Evolutionary conservation across 2,113 vertebrate genomes (phyloP).

Genomic region (Gavia stellata): DNA sequence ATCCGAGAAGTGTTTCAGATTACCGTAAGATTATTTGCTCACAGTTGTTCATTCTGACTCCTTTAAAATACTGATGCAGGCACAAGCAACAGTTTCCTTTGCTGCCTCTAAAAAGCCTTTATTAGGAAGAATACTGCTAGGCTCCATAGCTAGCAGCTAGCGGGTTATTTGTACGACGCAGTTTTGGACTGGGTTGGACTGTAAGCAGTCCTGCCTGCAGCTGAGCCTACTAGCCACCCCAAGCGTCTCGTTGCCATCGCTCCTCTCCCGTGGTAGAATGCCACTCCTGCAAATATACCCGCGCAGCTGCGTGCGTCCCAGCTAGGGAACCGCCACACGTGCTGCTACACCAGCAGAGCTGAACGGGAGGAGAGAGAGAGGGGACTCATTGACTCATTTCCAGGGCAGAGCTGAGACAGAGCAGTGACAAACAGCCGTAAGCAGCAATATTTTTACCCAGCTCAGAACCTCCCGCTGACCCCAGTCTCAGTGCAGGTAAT

Average conservation of each 20-base stretch:
- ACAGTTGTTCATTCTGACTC: background rate
- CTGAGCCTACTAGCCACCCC: background rate
- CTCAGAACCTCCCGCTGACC: background rate
- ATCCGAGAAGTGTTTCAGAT: accelerated
- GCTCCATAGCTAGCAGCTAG: background rate
- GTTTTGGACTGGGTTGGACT: background rate
- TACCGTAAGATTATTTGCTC: background rate
- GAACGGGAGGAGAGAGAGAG: background rate
- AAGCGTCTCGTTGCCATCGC: accelerated
- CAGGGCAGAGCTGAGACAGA: background rate
- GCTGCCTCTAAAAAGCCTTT: background rate
- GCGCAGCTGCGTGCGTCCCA: accelerated
- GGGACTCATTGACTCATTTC: accelerated
- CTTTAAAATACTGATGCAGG: background rate
- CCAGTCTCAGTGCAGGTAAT: accelerated
- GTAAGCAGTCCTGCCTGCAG: background rate
- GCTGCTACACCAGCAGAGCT: background rate
- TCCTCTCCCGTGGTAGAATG: background rate
- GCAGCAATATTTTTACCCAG: background rate
- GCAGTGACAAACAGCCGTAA: background rate
- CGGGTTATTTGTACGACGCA: accelerated
- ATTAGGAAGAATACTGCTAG: background rate
- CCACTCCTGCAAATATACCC: background rate
- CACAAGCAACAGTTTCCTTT: background rate
- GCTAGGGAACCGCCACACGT: background rate